Base-by-base conservation (phyloP, 2,888 invertebrate genomes). In the Eurois occulta region DNA sequence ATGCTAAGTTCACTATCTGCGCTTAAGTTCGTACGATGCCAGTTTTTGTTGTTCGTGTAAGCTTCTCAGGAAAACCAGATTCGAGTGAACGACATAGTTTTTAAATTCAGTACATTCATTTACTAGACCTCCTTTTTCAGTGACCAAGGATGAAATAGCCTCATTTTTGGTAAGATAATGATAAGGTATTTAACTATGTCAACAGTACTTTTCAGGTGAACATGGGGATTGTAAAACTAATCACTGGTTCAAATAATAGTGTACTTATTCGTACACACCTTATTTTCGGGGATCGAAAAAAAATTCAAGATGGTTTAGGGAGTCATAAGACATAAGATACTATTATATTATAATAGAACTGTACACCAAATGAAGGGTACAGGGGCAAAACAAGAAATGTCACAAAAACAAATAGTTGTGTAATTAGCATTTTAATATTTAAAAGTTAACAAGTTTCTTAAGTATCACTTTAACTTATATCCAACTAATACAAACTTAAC, bases 1-100 rank as follows among this genome's bases (percentile, higher is more conserved):
- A 78, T 83, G 65, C 60, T 70, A 81, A 68, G 52, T 60, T 78
- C 35, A 21, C 60, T 62, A 46, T 80, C 60, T 55, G 66, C n/a
- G 38, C 32, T 66, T 77, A 68, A 32, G 52, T 24, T 46, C 24
- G 62, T 28, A 48, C n/a, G 35, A 8, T 1, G 11, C 72, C 48
- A 48, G 48, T 32, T 62, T 78, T 55, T 79, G 52, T 10, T 67
- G n/a, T 46, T 73, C 6, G 60, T 62, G 72, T n/a, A 35, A 28
- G n/a, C 21, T 72, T 60, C 8, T 18, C 32, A 32, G 21, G 13
- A 21, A 55, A 81, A 68, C 75, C n/a, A 21, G 52, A 81, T 80
- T 35, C 38, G 2, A 4, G 35, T 1, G 52, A 78, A 48, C 41
- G 6, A 41, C 52, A 3, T 46, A 65, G 55, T 58, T 24, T 24